Base-by-base conservation (phyloP, 2,888 invertebrate species). In the Prosopocoilus inquinatus region DNA sequence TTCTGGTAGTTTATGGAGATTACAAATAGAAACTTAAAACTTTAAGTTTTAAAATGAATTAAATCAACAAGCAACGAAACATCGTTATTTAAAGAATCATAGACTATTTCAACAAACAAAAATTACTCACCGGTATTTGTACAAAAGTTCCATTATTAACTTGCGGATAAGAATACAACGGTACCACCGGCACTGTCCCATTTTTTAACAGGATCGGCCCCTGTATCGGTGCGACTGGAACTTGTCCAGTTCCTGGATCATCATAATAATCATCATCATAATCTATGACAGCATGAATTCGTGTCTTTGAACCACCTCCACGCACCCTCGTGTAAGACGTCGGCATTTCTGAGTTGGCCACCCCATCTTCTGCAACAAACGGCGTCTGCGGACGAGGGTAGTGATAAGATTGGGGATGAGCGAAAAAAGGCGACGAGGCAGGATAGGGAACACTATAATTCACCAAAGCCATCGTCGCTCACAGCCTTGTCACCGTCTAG, bases 191-290 rank as follows among this genome's bases (percentile, higher is more conserved):
- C 48, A 92, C 91, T 43, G 87, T 85, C 56, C 91, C 91, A 75
- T 93, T 93, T 77, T 90, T 88, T 64, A 92, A 77, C 70, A 85
- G 87, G 73, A 93, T 92, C n/a, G 93, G 93, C 34, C 93, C 93
- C 76, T 91, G 91, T 56, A 92, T 89, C 20, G 92, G 92, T 15
- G 92, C 91, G 48, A 91, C 90, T 11, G 86, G 84, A 59, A 86
- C 84, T 70, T 79, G 64, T n/a, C 59, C 54, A 35, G 53, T 33
- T 62, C 67, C 51, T 61, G 68, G 36, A 59, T 85, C 85, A 64
- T 87, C 87, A 55, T 86, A 85, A 67, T 86, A 83, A 61, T 80
- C 79, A 57, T 82, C 82, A 64, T 88, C 87, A 67, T 88, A 89
- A 72, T 89, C 89, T 47, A 89, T 79, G 15, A 89, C 84, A 2